Base-by-base conservation (phyloP, 2,797 vertebrate genomes). In the Leucoraja ocellata region DNA sequence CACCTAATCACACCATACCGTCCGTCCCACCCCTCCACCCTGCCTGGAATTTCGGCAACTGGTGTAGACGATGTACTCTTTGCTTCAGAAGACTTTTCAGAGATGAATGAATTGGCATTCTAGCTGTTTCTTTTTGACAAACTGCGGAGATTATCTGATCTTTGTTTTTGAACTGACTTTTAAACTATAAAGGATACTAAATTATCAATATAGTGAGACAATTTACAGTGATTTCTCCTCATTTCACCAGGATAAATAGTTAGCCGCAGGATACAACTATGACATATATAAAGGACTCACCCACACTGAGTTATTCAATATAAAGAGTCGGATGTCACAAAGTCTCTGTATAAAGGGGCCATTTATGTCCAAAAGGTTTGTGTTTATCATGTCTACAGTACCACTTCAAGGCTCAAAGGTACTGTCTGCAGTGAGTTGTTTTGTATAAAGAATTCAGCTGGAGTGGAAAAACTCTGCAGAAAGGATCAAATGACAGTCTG, bases 331-430 rank as follows among this genome's bases (percentile, higher is more conserved):
- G 11, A 73, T 71, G n/a, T 21, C 36, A 14, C 32, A 21, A 84
- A 84, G 54, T 84, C 21, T 28, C 54, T 84, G 18, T 28, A n/a
- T 74, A 92, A 92, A 92, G 25, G 36, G 4, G 23, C 25, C 46
- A n/a, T 28, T 76, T 91, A 91, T 91, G 68, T 73, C 21, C 36
- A 68, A 90, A 91, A 73, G 63, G 36, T 73, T 36, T 79, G n/a
- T 8, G 23, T 78, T 78, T 80, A 36, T 32, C 21, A 73, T 80
- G 39, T 2, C 78, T 16, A 21, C 32, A 39, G 32, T 36, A 21
- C 5, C 6, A 21, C 4, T 21, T 73, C 71, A 21, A 73, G 71
- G 71, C 71, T 39, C 21, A 39, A 73, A 91, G 65, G 10, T 39
- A 71, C 32, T 91, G 32, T 21, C 25, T 76, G 4, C 14, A 76